These are phyloP conservation scores for Leptodactylus fuscus DNA, from an alignment of 2,113 vertebrate genomes.

Conservation along the genomic window DNA sequence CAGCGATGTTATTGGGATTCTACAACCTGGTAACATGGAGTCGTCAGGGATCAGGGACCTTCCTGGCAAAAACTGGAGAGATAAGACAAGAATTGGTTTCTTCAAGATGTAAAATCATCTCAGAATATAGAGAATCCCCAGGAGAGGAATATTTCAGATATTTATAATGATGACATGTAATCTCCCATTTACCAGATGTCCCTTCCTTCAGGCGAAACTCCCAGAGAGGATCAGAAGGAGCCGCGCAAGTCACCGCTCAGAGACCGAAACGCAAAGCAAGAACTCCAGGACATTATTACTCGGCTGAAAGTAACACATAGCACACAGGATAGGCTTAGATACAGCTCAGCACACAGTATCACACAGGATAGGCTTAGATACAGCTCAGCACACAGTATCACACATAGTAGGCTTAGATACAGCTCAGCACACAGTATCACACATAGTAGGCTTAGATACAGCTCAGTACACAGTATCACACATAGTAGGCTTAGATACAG, in stretches of 20 bases:
- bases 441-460: no score
- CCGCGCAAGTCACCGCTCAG: no score
- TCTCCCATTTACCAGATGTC: conserved; percentile 31
- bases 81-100: not conserved
- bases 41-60: not conserved
- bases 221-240: not conserved
- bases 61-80: not conserved
- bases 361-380: no score
- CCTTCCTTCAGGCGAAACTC: conserved; percentile 18
- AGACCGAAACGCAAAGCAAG: no score
- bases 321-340: not conserved
- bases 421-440: no score
- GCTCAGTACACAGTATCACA: no score
- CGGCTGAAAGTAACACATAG: not conserved
- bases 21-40: conserved; percentile 3
- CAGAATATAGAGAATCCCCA: not conserved
- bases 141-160: conserved; percentile 2
- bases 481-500: no score
- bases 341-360: no score
- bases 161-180: conserved; percentile 17
- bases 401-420: no score
- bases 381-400: no score
- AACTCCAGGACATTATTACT: no score
- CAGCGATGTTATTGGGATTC: conserved; percentile 20
- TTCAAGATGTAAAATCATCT: not conserved